Percentiles rank a stretch among this genome's conserved stretches.
phyloP scores from a whole-genome alignment of 2,888 invertebrate genomes.

The Panopea generosa region DNA sequence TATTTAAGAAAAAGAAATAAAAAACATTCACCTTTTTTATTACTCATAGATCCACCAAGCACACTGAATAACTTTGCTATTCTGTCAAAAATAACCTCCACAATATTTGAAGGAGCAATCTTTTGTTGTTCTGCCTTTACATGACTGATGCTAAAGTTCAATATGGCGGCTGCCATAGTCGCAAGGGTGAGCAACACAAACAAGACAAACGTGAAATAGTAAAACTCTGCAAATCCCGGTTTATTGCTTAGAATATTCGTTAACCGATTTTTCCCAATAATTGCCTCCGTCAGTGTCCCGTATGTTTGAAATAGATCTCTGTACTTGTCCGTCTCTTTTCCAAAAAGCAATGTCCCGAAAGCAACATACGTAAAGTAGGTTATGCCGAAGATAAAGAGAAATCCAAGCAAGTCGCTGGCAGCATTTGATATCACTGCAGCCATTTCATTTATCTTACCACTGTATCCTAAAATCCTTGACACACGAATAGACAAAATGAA shows the following conservation, averaged over 20 bases:
- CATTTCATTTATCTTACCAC: conserved; percentile 85
- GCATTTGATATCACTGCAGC: conserved; percentile 84
- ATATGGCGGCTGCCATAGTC: conserved; percentile 74
- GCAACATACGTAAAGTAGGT: conserved; percentile 80
- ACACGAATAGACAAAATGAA: conserved; percentile 71
- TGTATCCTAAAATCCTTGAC: conserved; percentile 85
- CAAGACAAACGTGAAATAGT: conserved; percentile 71
- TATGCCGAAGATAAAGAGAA: conserved; percentile 84
- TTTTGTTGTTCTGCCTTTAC: conserved; percentile 58
- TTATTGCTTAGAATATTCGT: conserved; percentile 61
- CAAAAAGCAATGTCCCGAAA: conserved; percentile 82
- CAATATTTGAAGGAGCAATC: conserved; percentile 25
- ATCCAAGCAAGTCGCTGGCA: conserved; percentile 83
- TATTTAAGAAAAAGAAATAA: too few relatives aligned
- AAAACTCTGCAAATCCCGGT: conserved; percentile 69
- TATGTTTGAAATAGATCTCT: conserved; percentile 81
- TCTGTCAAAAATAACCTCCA: conserved; percentile 3
- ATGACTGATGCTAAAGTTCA: conserved; percentile 71
- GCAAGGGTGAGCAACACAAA: conserved; percentile 72
- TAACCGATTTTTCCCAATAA: conserved; percentile 74
- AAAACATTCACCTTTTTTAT: too few relatives aligned
- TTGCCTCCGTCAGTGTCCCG: conserved; percentile 83
- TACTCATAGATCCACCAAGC: too few relatives aligned
- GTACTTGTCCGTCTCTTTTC: conserved; percentile 76
- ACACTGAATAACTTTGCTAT: background rate